These are phyloP conservation scores for Drosophila multiciliata DNA, from an alignment of 2,888 invertebrate species.

Conservation along the genomic window DNA sequence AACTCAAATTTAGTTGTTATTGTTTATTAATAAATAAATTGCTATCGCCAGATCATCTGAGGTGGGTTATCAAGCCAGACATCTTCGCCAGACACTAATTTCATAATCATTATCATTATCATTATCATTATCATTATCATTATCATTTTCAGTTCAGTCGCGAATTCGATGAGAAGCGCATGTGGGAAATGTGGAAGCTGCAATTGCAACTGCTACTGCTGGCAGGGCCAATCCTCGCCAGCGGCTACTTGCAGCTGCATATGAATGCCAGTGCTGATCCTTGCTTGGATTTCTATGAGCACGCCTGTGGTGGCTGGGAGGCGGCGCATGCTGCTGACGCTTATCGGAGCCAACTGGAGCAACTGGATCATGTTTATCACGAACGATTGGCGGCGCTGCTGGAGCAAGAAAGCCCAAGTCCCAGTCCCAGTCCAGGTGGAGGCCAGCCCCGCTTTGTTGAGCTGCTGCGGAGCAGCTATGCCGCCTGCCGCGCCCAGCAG, in stretches of 20 bases:
- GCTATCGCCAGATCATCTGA: neutral
- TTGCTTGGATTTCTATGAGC: slow-evolving; percentile 55
- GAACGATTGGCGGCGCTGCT: slow-evolving; percentile 15
- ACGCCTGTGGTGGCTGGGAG: slow-evolving; percentile 58
- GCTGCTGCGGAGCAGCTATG: slow-evolving; percentile 41
- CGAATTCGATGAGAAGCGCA: slow-evolving; percentile 12
- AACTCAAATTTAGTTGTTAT: neutral
- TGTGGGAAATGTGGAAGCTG: slow-evolving; percentile 21
- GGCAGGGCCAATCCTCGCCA: neutral
- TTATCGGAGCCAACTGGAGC: slow-evolving; percentile 38
- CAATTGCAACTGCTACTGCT: slow-evolving; percentile 3
- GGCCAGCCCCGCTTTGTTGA: slow-evolving; percentile 30
- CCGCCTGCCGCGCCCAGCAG: slow-evolving; percentile 37
- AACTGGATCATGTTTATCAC: slow-evolving; percentile 51
- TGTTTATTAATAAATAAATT: neutral
- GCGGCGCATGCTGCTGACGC: slow-evolving; percentile 7
- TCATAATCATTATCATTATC: slow-evolving; percentile 7
- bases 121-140: slow-evolving; percentile 13
- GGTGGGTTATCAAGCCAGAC: slow-evolving; percentile 12
- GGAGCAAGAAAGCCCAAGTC: neutral
- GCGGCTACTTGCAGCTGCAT: slow-evolving; percentile 26
- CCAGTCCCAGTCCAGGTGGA: too few relatives aligned
- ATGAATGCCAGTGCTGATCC: slow-evolving; percentile 19
- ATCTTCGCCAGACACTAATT: slow-evolving; percentile 6
- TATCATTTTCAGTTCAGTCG: slow-evolving; percentile 29